These are phyloP conservation scores for Atrichornis clamosus DNA, from an alignment of 2,113 vertebrate genomes.

Conservation along the genomic window DNA sequence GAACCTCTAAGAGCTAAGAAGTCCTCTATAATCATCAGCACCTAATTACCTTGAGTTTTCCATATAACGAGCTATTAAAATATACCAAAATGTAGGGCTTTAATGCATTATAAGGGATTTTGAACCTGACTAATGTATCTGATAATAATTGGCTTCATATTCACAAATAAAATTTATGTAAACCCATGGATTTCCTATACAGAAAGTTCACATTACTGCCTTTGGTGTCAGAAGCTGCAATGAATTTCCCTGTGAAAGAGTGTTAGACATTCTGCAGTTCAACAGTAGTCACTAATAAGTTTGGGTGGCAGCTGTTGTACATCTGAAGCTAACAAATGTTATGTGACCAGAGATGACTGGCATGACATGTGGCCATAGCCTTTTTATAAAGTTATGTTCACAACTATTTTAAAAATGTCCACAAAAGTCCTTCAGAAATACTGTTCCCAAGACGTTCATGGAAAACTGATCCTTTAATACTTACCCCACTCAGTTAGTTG, in stretches of 20 bases:
- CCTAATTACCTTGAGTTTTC: neutral
- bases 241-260: slow-evolving; percentile 3
- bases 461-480: slow-evolving; percentile 39
- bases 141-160: neutral
- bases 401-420: slow-evolving; percentile 69
- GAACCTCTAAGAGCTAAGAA: neutral
- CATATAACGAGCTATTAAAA: neutral
- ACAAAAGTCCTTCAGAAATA: slow-evolving; percentile 57
- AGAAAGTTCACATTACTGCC: neutral
- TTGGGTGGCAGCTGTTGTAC: slow-evolving; percentile 68
- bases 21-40: neutral
- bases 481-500: neutral
- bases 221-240: neutral
- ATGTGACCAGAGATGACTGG: slow-evolving; percentile 73
- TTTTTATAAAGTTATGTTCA: slow-evolving; percentile 66
- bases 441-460: slow-evolving; percentile 37
- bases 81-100: neutral
- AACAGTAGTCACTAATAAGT: slow-evolving; percentile 55
- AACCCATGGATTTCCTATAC: neutral
- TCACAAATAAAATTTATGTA: neutral
- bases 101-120: neutral
- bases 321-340: slow-evolving; percentile 75
- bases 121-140: neutral
- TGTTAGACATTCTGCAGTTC: neutral
- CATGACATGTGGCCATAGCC: slow-evolving; percentile 62